Base-by-base conservation (phyloP, 1,140 invertebrate species). In the Brachionus calyciflorus region DNA sequence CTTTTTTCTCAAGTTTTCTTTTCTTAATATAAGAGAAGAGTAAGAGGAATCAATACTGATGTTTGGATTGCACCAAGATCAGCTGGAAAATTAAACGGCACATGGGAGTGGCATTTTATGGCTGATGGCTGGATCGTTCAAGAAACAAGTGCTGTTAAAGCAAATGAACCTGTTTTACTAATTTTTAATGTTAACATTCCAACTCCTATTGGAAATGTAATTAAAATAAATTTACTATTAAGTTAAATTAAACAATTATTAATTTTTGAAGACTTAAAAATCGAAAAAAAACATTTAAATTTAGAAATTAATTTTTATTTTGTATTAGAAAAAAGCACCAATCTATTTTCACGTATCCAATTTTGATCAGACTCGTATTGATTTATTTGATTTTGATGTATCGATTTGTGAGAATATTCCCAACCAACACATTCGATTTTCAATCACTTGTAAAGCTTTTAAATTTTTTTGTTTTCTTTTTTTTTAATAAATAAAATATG, bases 331-430 rank as follows among this genome's bases (percentile, higher is more conserved):
- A 6, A 51, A 51, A 51, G 21, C 17, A 51, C 69, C 69, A 4
- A 51, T 73, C 17, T 73, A 51, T 17, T 51, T 51, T 46, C 69
- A 73, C 6, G 28, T 73, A 51, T 33, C 69, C 7, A 55, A 73
- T 37, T 73, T 73, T 51, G 69, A 73, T 55, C 30, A 49, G 24
- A 51, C 69, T 21, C 28, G 69, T 14, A 73, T 73, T 24, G 37
- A 73, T 33, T 28, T 73, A 12, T 73, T 51, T 73, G 69, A 73
- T 41, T 73, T 73, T 73, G 69, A 73, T 37, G 51, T 73, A 51
- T 55, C 46, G 21, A 73, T 10, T 1, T 73, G 69, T 24, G 33
- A 30, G 3, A 40, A n/a, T 4, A 28, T 73, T 12, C 46, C 46
- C 19, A 73, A 73, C 30, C 69, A 73, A 19, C 69, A 73, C 40